Evolutionary conservation across 2,888 invertebrate species (phyloP), one percentile per base, ranked within the genome.

Genomic region (Diploptera punctata): DNA sequence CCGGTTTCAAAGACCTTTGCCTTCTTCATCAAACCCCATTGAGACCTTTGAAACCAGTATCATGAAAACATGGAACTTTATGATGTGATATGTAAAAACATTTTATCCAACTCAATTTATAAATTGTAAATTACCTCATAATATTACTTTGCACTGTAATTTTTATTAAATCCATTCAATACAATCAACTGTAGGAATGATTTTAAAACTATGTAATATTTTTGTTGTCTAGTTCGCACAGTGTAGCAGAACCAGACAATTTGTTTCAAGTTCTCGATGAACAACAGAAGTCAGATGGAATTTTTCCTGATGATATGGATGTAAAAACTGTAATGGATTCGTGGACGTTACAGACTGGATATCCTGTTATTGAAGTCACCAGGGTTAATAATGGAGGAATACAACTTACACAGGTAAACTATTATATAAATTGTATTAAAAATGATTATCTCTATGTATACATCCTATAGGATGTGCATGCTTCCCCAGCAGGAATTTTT

Each of bases 341-440:
- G 5, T 82, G 82, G 82, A 78, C 76, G 9, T 68, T 71, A 24
- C 78, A 79, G 61, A 76, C 77, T 38, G 82, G 82, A 54, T 82
- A 81, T 77, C 82, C 82, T 3, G 68, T 81, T 7, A 73, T 82
- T 13, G 80, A 77, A 13, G 78, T 81, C 18, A 76, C 74, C 2
- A 78, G 81, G 71, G 75, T 80, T 71, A 47, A 47, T 10, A 80
- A 81, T 16, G 76, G 47, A 7, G 0, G 18, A 9, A 65, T 3
- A 57, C 81, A 61, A 75, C 76, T 38, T 81, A 81, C 79, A 81
- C 81, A 76, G 69, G 47, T 57, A 68, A 19, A 21, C 29, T 16
- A 10, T n/a, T n/a, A n/a, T n/a, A n/a, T n/a, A n/a, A n/a, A n/a
- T n/a, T n/a, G n/a, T 47, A 47, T 10, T 47, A 47, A 7, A 13